These are phyloP conservation scores for Pomatostomus ruficeps DNA, from an alignment of 2,113 vertebrate species.

Conservation along the genomic window DNA sequence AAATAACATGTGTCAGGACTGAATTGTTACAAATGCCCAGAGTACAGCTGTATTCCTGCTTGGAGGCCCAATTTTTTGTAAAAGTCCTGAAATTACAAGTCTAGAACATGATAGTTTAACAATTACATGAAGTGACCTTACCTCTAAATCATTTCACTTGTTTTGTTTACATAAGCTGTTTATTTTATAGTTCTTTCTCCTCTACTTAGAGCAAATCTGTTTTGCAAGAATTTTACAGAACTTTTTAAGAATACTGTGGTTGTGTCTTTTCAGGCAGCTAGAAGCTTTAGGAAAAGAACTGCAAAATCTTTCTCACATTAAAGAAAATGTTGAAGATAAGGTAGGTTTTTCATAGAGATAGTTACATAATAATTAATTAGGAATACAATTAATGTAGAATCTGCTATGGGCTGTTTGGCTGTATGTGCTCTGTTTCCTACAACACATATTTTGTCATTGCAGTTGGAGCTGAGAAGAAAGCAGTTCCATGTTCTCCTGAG, in stretches of 20 bases:
- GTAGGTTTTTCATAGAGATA: constrained; percentile 62
- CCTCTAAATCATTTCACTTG: neutral
- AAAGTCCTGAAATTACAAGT: neutral
- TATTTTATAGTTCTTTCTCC: neutral
- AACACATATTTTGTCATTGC: neutral
- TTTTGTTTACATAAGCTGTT: neutral
- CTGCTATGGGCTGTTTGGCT: neutral
- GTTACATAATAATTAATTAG: neutral
- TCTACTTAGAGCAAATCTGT: neutral
- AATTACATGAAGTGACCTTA: neutral
- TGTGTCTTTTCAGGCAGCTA: constrained; percentile 80
- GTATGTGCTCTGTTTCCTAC: neutral
- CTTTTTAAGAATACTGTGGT: neutral
- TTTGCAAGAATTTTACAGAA: neutral
- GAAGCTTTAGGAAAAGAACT: constrained; percentile 95
- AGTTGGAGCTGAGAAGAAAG: constrained; percentile 96
- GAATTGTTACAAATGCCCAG: neutral
- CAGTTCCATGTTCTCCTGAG: constrained; percentile 97
- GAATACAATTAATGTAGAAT: neutral
- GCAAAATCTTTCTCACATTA: constrained; percentile 91
- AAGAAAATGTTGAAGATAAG: constrained; percentile 97
- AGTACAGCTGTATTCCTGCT: neutral
- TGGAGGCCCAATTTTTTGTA: neutral
- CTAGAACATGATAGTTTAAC: neutral
- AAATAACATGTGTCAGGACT: neutral